phyloP scores from a whole-genome alignment of 1,140 invertebrate genomes.

The Littorina saxatilis region DNA sequence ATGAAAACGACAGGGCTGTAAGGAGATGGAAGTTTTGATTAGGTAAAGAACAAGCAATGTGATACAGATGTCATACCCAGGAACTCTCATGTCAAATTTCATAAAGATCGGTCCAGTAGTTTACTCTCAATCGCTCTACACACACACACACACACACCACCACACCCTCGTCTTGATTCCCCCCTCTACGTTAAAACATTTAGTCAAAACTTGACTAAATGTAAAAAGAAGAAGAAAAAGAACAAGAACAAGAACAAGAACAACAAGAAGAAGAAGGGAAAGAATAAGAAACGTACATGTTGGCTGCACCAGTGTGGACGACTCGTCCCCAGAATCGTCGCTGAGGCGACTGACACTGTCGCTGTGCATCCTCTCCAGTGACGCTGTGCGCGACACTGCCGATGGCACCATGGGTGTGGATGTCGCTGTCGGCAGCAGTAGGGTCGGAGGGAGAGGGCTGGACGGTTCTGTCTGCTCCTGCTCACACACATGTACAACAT shows the following conservation, averaged over 20 bases:
- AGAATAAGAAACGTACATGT: conserved; percentile 21
- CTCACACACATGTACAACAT: not conserved
- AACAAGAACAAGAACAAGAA: no score
- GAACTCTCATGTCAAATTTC: no score
- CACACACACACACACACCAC: no score
- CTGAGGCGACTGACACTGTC: conserved; percentile 55
- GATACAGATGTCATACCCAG: no score
- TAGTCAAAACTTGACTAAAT: no score
- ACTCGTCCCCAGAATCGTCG: conserved; percentile 55
- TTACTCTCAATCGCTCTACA: no score
- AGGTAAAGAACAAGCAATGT: no score
- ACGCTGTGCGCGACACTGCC: not conserved
- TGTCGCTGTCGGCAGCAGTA: not conserved
- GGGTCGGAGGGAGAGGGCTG: conserved; percentile 1
- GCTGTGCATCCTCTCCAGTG: not conserved
- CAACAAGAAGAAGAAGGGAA: no score
- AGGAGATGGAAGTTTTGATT: not conserved
- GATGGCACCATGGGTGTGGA: not conserved
- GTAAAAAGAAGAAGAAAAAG: no score
- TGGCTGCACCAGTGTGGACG: conserved; percentile 29
- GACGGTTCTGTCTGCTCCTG: not conserved
- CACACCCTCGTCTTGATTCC: no score
- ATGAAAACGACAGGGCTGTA: conserved; percentile 18
- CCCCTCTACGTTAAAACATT: no score
- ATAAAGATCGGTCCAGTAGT: no score